These are phyloP conservation scores for Yasuhikotakia modesta DNA, from an alignment of 2,797 vertebrate genomes.

Conservation along the genomic window DNA sequence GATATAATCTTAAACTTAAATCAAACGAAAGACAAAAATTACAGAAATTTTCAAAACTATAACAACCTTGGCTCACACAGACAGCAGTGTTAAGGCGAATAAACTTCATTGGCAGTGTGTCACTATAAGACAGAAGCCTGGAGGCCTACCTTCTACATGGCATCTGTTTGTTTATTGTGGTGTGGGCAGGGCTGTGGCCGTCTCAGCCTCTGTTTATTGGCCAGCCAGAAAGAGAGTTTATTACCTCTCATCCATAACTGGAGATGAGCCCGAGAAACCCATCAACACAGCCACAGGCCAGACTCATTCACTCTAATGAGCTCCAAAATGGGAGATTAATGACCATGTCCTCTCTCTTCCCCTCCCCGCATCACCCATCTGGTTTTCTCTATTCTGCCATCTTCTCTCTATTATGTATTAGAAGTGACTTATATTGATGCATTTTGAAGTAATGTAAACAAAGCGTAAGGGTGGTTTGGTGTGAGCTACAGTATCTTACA, in stretches of 20 bases:
- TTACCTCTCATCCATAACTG: conserved; percentile 63
- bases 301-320: conserved; percentile 61
- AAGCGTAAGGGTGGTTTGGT: conserved; percentile 2
- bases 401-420: conserved; percentile 7
- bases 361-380: background rate
- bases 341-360: conserved; percentile 40
- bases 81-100: background rate
- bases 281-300: conserved; percentile 55
- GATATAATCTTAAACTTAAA: background rate
- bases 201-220: conserved; percentile 51
- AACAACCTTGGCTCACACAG: background rate
- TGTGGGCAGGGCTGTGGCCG: conserved; percentile 42
- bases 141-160: conserved; percentile 18
- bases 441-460: background rate
- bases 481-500: too few relatives aligned
- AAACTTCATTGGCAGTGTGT: background rate
- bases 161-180: conserved; percentile 41
- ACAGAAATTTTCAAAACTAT: background rate
- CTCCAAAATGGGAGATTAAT: conserved; percentile 62
- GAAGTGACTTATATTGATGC: conserved; percentile 2
- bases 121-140: conserved; percentile 17
- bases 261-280: conserved; percentile 56
- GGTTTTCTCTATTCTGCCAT: too few relatives aligned
- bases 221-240: conserved; percentile 54
- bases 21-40: background rate